A percentile compares a stretch with the other conserved stretches of the same genome.
Conservation (phyloP, 2,888 invertebrate species). For the Choristoneura rosaceana region DNA sequence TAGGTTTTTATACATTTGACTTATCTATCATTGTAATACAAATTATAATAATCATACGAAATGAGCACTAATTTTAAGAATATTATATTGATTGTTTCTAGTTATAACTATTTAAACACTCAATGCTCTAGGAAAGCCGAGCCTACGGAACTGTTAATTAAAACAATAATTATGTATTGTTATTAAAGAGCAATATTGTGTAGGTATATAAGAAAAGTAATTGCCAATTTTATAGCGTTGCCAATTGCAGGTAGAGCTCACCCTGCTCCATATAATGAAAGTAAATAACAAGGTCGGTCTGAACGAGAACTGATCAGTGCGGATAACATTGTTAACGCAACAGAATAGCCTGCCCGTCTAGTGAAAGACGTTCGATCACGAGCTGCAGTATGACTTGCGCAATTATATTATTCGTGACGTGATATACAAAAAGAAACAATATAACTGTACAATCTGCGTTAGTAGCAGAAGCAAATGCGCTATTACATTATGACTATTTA, state of each 20-base stretch:
- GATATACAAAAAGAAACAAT: slow-evolving; percentile 19
- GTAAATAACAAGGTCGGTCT: slow-evolving; percentile 56
- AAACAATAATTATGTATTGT: background rate
- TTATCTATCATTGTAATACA: no score
- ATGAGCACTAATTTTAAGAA: no score
- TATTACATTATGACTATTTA: background rate
- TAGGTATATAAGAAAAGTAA: background rate
- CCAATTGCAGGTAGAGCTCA: slow-evolving; percentile 17
- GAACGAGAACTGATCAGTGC: slow-evolving; percentile 51
- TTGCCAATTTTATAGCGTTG: slow-evolving; percentile 23
- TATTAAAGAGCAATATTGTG: slow-evolving; percentile 5
- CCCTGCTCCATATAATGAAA: slow-evolving; percentile 51
- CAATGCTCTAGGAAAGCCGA: background rate
- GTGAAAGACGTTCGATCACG: slow-evolving; percentile 41
- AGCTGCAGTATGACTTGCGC: slow-evolving; percentile 28
- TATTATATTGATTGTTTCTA: no score
- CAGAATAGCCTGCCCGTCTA: slow-evolving; percentile 43
- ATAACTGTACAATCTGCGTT: background rate
- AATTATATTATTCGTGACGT: slow-evolving; percentile 31
- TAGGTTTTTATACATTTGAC: no score
- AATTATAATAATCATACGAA: no score
- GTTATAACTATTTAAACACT: background rate
- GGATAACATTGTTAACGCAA: slow-evolving; percentile 54
- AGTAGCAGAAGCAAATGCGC: slow-evolving; percentile 2
- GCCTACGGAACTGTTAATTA: background rate